Conservation (phyloP, 2,113 vertebrate species). For the Calonectris borealis region DNA sequence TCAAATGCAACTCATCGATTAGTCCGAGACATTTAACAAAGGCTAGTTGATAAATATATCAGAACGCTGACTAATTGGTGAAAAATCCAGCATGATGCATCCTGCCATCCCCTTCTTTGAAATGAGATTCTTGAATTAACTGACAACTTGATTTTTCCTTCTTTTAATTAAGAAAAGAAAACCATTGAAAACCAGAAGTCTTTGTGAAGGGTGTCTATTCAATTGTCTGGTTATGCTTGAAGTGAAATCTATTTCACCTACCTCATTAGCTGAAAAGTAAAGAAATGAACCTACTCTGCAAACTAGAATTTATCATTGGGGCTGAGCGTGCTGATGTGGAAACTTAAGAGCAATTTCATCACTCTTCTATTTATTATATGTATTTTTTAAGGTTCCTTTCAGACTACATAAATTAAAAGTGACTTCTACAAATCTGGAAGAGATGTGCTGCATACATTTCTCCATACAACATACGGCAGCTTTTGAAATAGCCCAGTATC, state of each 20-base stretch:
- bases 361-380: background rate
- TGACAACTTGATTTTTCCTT: background rate
- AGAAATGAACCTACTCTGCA: background rate
- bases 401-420: background rate
- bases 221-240: background rate
- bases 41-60: background rate
- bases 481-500: background rate
- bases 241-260: conserved; percentile 6
- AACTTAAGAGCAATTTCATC: background rate
- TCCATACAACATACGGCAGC: background rate
- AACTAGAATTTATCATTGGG: background rate
- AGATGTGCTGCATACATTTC: background rate
- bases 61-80: background rate
- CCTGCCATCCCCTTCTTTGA: background rate
- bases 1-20: background rate
- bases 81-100: background rate
- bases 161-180: background rate
- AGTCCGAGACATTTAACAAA: background rate
- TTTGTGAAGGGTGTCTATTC: background rate
- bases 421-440: background rate
- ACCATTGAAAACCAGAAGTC: background rate
- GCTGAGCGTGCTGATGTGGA: background rate
- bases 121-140: background rate
- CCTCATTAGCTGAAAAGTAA: background rate
- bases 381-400: background rate